These are phyloP conservation scores for Thymelicus lineola DNA, from an alignment of 2,888 invertebrate species.

Conservation along the genomic window DNA sequence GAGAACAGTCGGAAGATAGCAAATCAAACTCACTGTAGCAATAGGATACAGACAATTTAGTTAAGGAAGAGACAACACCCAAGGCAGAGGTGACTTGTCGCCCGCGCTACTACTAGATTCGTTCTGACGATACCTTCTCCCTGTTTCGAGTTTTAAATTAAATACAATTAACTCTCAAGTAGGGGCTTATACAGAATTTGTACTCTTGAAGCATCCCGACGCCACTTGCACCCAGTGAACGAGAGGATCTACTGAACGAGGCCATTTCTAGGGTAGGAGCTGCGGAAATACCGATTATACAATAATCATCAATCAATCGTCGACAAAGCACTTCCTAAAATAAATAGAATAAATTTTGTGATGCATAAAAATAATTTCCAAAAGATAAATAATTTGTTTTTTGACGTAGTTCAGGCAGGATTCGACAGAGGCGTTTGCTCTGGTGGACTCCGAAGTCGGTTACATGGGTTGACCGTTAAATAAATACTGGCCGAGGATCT, in stretches of 20 bases:
- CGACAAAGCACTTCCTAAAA: slow-evolving; percentile 61
- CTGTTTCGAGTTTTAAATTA: slow-evolving; percentile 75
- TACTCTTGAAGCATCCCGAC: slow-evolving; percentile 86
- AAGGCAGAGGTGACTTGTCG: slow-evolving; percentile 74
- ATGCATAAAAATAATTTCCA: slow-evolving; percentile 68
- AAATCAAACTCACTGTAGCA: slow-evolving; percentile 77
- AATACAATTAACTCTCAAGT: slow-evolving; percentile 79
- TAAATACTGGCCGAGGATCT: slow-evolving; percentile 39
- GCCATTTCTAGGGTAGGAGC: slow-evolving; percentile 8
- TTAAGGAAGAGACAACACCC: slow-evolving; percentile 79
- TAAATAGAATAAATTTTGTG: slow-evolving; percentile 63
- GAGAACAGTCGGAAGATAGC: slow-evolving; percentile 67
- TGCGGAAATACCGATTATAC: slow-evolving; percentile 33
- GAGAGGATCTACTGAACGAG: slow-evolving; percentile 41
- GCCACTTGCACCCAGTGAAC: slow-evolving; percentile 61
- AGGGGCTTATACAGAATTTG: slow-evolving; percentile 90
- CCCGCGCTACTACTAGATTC: slow-evolving; percentile 63
- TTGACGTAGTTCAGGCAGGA: slow-evolving; percentile 62
- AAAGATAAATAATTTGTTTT: slow-evolving; percentile 63
- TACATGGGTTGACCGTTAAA: slow-evolving; percentile 25
- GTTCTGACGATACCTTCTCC: slow-evolving; percentile 70
- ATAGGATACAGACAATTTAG: slow-evolving; percentile 74
- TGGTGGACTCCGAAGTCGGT: slow-evolving; percentile 44
- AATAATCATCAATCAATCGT: slow-evolving; percentile 42
- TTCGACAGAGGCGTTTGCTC: slow-evolving; percentile 57